Evolutionary conservation across 2,888 invertebrate genomes (phyloP).

Genomic region (Siphlonurus alternatus): DNA sequence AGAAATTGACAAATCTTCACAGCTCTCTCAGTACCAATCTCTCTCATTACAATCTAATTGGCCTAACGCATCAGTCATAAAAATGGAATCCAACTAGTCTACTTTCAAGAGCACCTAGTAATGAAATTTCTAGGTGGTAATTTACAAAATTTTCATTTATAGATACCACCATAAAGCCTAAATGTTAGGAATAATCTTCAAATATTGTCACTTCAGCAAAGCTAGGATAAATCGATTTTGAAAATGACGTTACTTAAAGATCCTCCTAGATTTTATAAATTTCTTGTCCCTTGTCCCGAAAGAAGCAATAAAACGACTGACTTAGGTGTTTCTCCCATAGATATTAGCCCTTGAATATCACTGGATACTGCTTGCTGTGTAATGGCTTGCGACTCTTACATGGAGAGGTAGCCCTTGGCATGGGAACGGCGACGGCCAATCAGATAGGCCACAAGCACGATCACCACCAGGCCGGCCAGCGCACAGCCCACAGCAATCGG

Average conservation of each 20-base stretch:
- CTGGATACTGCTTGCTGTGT: not conserved
- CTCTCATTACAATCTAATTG: not conserved
- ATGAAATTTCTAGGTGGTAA: not conserved
- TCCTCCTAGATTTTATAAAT: too few species aligned
- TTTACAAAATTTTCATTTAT: not conserved
- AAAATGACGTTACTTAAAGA: too few species aligned
- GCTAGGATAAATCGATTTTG: too few species aligned
- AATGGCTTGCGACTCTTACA: slow-evolving; percentile 37
- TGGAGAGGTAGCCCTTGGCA: slow-evolving; percentile 74
- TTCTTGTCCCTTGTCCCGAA: not conserved
- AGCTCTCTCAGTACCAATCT: too few species aligned
- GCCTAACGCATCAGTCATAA: not conserved
- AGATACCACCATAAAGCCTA: not conserved
- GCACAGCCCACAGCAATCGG: slow-evolving; percentile 95
- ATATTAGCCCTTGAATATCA: not conserved
- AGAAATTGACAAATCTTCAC: too few species aligned
- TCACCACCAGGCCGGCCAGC: slow-evolving; percentile 71
- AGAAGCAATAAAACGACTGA: not conserved
- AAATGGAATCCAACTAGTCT: not conserved
- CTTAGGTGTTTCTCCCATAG: not conserved
- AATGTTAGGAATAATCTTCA: not conserved
- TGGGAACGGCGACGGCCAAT: slow-evolving; percentile 75
- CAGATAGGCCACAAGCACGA: slow-evolving; percentile 84
- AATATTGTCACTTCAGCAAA: not conserved
- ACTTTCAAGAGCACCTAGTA: not conserved